These are phyloP conservation scores for Hipparchia semele DNA, from an alignment of 2,888 invertebrate species.

Conservation along the genomic window DNA sequence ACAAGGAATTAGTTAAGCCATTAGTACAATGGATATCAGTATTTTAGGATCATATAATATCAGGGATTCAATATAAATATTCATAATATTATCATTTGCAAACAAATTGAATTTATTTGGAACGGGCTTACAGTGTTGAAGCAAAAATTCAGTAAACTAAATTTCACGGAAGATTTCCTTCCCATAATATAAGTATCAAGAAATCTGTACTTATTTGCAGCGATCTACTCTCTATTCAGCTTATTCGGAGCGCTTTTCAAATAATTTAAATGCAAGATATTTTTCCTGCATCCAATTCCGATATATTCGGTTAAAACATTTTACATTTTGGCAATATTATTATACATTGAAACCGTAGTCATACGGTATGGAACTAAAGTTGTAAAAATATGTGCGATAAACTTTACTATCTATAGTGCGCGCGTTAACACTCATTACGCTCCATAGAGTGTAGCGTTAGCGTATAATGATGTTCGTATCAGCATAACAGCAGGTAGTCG, in stretches of 20 bases:
- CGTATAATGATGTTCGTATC: too few species aligned
- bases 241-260: conserved; percentile 37
- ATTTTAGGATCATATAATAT: too few species aligned
- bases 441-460: too few species aligned
- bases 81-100: neutral
- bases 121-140: neutral
- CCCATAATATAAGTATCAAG: conserved; percentile 53
- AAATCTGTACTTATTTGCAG: conserved; percentile 40
- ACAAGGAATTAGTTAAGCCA: too few species aligned
- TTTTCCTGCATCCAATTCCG: conserved; percentile 28
- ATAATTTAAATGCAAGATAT: conserved; percentile 37
- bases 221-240: conserved; percentile 42
- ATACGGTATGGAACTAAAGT: neutral
- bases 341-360: neutral
- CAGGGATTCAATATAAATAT: neutral
- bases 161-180: conserved; percentile 54
- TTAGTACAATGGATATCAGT: too few species aligned
- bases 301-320: conserved; percentile 28
- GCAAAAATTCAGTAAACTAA: conserved; percentile 37
- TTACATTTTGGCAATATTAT: conserved; percentile 26
- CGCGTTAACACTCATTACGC: too few species aligned
- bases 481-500: too few species aligned
- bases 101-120: neutral
- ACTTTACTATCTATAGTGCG: neutral
- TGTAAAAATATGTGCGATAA: neutral